A percentile compares a stretch with the other conserved stretches of the same genome.
Conservation (phyloP, 2,888 invertebrate genomes). For the Yponomeuta evonymella region DNA sequence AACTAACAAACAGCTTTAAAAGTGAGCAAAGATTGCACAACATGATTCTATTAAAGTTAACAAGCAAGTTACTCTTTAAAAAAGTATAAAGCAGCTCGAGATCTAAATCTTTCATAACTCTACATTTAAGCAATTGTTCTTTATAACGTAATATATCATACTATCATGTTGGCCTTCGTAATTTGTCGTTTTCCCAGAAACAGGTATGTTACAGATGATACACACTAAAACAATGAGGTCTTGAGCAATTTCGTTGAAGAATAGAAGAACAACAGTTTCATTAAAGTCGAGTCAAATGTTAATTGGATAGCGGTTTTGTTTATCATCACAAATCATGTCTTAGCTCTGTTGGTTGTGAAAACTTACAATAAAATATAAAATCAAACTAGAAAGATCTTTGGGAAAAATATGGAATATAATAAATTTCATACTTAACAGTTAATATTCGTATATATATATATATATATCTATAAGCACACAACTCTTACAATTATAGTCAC, state of each 20-base stretch:
- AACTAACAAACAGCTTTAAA: too few relatives aligned
- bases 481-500: too few relatives aligned
- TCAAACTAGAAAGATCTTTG: too few relatives aligned
- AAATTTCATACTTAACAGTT: too few relatives aligned
- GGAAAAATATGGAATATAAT: too few relatives aligned
- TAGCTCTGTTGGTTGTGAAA: too few relatives aligned
- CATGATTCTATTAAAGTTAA: slow-evolving; percentile 6
- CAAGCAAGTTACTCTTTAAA: slow-evolving; percentile 17
- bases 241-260: slow-evolving; percentile 17
- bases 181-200: slow-evolving; percentile 61
- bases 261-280: slow-evolving; percentile 18
- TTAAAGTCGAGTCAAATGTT: slow-evolving; percentile 29
- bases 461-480: too few relatives aligned
- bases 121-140: slow-evolving; percentile 17
- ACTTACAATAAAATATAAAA: too few relatives aligned
- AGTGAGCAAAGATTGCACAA: neutral
- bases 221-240: slow-evolving; percentile 41
- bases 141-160: slow-evolving; percentile 25
- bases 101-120: slow-evolving; percentile 41
- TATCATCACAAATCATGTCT: neutral
- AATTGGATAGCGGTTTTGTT: slow-evolving; percentile 32
- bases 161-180: slow-evolving; percentile 56
- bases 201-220: slow-evolving; percentile 22
- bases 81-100: slow-evolving; percentile 24
- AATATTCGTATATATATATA: too few relatives aligned